Base-by-base conservation (phyloP, 2,888 invertebrate species). In the Tinea pellionella region DNA sequence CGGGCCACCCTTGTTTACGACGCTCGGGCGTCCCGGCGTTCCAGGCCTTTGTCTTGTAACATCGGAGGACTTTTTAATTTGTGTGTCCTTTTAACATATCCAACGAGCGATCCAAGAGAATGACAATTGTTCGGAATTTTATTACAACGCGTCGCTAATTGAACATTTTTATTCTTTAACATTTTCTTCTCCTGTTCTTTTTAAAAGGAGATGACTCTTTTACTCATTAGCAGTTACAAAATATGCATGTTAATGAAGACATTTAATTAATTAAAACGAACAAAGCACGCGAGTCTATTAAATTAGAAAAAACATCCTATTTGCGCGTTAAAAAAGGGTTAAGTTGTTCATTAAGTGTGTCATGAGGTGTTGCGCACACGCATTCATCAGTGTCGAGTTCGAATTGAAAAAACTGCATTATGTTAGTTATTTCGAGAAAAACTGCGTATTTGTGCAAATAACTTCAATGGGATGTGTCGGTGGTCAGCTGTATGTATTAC, bases 1-100 rank as follows among this genome's bases (percentile, higher is more conserved):
- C n/a, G 78, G 80, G 73, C 80, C 85, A 85, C 86, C 87, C 86
- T 80, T 78, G 82, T 78, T 80, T 74, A 69, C 71, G 67, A 66
- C 68, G 64, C 63, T 16, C 7, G 42, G 24, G 47, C 42, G 59
- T 57, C 61, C 53, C 57, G 32, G 32, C 30, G 51, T 15, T 30
- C 51, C 55, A 16, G 30, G 59, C 68, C 67, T 72, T 73, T 74
- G 72, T 77, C 69, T 71, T 68, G 70, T 70, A 65, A 65, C 19
- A 18, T 24, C 9, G 47, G 19, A 19, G 13, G 64, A 66, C 65
- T 57, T 72, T 72, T 73, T 73, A 71, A 75, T 73, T 72, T 70
- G 73, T 61, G 59, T 43, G 32, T 57, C 30, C n/a, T 32, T 57
- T 32, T 57, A 24, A 57, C 32, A n/a, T 53, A 24, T 53, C 24